Evolutionary conservation across 2,797 vertebrate species (phyloP), one percentile per base, ranked within the genome.

Genomic region (Gymnoscopelus braueri): DNA sequence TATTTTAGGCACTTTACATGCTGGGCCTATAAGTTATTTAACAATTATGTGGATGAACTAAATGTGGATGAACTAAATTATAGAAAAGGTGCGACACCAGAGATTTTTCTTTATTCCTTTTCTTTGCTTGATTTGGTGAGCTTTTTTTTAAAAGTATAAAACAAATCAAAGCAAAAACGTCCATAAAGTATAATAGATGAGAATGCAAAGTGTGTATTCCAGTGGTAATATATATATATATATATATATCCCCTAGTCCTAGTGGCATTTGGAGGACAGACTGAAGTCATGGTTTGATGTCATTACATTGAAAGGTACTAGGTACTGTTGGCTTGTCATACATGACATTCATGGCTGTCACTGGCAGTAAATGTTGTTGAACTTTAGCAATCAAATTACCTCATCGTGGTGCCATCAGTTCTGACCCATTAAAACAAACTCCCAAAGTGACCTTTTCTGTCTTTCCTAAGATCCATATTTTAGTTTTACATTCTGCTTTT

Each of bases 11-110:
- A 56, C 39, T 44, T 44, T 3, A 51, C 19, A 55, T 35, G 53
- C 52, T 50, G 35, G 26, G 3, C 9, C 49, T 60, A 44, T 51
- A 24, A 39, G 5, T 5, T 48, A 14, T 59, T 58, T 57, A 0
- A 57, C 60, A 26, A 8, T 49, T 10, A 6, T 67, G 66, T 57
- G 2, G 24, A 26, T 14, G 2, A n/a, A 60, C 54, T 50, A 0
- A 14, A 6, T 67, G 66, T 57, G 2, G 24, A 26, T 14, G 2
- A n/a, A 60, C 54, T 50, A 0, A 14, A 9, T 67, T 44, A 44
- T 44, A 44, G 66, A 54, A 26, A n/a, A 63, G 23, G 14, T 19
- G 23, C 44, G 15, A 60, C 58, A 63, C 11, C 26, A 19, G 48
- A n/a, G 24, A 1, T 6, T 4, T 57, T 56, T 29, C 24, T 57